Evolutionary conservation across 2,888 invertebrate genomes (phyloP), one percentile per base, ranked within the genome.

Genomic region (Lasioglossum vierecki): DNA sequence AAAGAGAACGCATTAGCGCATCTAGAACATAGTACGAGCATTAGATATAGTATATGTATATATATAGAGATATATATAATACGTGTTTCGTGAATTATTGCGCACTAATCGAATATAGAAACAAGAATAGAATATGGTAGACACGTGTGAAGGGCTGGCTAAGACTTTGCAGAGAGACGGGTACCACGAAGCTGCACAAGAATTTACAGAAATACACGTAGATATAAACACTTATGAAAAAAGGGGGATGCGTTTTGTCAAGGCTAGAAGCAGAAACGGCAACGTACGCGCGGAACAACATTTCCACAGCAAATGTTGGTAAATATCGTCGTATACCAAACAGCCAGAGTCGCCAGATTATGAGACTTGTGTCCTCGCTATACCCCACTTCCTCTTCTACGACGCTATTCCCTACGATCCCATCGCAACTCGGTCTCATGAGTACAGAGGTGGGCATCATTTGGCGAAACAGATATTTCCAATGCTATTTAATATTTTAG

Each of bases 91-190:
- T 76, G 68, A 76, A 83, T 83, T 85, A 83, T 87, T 89, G 88
- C 91, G 90, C 91, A 90, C 91, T 92, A 89, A 88, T 86, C 87
- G 88, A 87, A 86, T 87, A 87, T 75, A 44, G 22, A 8, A 22
- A 49, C n/a, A 53, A 53, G 2, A 9, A 57, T n/a, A 57, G 9
- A 57, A 57, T 9, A 57, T 9, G 22, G 9, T 46, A 57, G 26
- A 82, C 9, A 75, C 11, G 74, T 75, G 76, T 53, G 39, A 39
- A 57, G 41, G 60, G 8, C 77, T 73, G 72, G 35, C 73, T 68
- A 77, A 75, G 79, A 26, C 82, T 88, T 85, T 15, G 81, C 85
- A 46, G 75, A 30, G 78, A 83, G 85, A 22, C 80, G 88, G 77
- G 76, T 57, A 44, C 44, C 66, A 85, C 30, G 73, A 88, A 88